Evolutionary conservation across 2,113 vertebrate genomes (phyloP), one percentile per base, ranked within the genome.

Genomic region (Myotis davidii): DNA sequence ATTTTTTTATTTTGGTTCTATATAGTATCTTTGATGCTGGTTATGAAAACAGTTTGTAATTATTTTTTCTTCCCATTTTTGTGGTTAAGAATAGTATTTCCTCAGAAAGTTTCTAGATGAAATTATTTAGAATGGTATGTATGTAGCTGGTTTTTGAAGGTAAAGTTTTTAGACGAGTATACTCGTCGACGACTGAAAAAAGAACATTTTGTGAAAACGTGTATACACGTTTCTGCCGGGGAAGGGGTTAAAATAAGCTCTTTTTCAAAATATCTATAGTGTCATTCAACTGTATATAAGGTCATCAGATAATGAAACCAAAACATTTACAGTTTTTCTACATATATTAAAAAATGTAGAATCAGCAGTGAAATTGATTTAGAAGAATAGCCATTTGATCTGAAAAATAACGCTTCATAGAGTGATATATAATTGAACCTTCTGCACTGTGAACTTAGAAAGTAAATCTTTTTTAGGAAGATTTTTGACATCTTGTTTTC

Each of bases 341-440:
- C 0, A 18, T 39, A 64, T 50, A 39, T 3, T 67, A 76, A 32
- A 85, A 70, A 79, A 61, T 9, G 37, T 42, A 9, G 18, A 89
- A 56, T 91, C n/a, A 65, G 17, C 23, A 87, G 74, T 72, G 18
- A 85, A 86, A 94, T 29, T 76, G 25, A 90, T 39, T 83, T 93
- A 85, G 7, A 86, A 77, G 48, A 50, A 50, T 10, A 77, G 13
- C 11, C 64, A 81, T 78, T 93, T 87, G n/a, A 67, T 61, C 6
- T 65, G 27, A 81, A 93, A 91, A 70, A 23, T 74, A 61, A 85
- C 67, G 16, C 54, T 73, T 72, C 54, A 50, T 12, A 90, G 52
- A 94, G 25, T 37, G 23, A 87, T 69, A 65, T 42, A 34, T 37
- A 82, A 92, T 65, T 59, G 85, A 94, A 93, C 0, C 2, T 76